These are phyloP conservation scores for Sitobion miscanthi DNA, from an alignment of 1,140 invertebrate genomes.

Conservation along the genomic window DNA sequence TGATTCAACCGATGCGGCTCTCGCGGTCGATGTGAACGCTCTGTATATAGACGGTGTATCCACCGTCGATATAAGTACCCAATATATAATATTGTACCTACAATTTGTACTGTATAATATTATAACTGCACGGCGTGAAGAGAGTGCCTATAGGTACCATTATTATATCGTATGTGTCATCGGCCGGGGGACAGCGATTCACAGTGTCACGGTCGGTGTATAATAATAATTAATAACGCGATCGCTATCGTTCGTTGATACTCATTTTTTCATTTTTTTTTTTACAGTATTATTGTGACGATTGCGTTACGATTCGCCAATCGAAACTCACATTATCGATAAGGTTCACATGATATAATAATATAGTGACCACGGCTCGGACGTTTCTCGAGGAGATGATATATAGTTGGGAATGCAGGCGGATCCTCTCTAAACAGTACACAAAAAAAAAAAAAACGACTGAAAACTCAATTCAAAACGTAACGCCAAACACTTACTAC, in stretches of 20 bases:
- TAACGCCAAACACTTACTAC: neutral
- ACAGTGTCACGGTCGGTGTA: conserved; percentile 28
- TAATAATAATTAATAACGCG: neutral
- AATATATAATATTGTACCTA: no score
- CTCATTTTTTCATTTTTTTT: neutral
- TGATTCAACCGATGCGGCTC: no score
- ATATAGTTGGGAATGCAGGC: no score
- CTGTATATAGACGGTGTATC: no score
- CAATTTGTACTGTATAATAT: neutral
- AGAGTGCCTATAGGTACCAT: neutral
- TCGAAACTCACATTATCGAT: neutral
- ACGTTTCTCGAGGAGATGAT: no score
- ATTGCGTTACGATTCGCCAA: neutral
- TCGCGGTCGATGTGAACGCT: no score
- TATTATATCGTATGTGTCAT: neutral
- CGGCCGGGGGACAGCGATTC: neutral
- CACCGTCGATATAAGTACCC: no score
- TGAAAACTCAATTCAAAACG: no score
- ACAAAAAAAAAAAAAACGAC: no score
- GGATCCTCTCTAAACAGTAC: no score
- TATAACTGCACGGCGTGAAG: neutral
- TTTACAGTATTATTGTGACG: neutral
- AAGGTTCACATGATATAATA: no score
- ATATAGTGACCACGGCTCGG: no score
- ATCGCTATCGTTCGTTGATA: neutral